phyloP scores from a whole-genome alignment of 2,113 vertebrate genomes.

The Anolis sagrei region DNA sequence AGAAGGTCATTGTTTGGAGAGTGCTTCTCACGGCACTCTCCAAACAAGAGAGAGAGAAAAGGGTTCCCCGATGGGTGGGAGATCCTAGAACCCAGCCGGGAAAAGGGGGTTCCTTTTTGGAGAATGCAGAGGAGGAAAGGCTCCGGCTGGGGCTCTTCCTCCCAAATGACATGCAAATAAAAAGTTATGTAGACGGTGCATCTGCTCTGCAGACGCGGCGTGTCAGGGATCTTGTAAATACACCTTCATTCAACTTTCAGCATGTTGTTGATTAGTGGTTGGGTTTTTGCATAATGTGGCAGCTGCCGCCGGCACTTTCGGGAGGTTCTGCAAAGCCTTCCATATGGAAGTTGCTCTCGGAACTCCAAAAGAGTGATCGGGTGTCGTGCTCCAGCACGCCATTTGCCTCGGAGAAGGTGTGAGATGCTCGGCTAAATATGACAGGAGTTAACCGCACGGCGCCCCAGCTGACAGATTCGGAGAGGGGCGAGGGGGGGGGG shows the following conservation, averaged over 20 bases:
- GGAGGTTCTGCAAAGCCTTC: slow-evolving; percentile 54
- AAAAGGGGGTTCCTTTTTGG: too few relatives aligned
- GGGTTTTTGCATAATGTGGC: slow-evolving; percentile 59
- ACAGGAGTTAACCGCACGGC: slow-evolving; percentile 58
- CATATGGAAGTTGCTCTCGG: slow-evolving; percentile 64
- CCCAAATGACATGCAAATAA: not conserved
- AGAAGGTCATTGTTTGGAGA: too few relatives aligned
- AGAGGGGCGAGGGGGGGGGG: slow-evolving; percentile 41
- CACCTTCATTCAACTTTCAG: slow-evolving; percentile 67
- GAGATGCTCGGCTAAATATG: slow-evolving; percentile 69
- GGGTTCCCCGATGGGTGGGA: not conserved
- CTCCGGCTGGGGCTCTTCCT: not conserved
- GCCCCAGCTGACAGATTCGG: slow-evolving; percentile 67
- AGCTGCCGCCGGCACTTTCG: slow-evolving; percentile 64
- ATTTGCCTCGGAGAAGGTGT: slow-evolving; percentile 69
- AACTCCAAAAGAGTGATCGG: slow-evolving; percentile 65
- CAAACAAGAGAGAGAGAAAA: not conserved
- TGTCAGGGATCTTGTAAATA: slow-evolving; percentile 39
- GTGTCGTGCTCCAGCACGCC: slow-evolving; percentile 57
- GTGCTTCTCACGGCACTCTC: too few relatives aligned
- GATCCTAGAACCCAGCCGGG: too few relatives aligned
- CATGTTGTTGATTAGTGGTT: slow-evolving; percentile 58
- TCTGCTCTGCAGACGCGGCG: slow-evolving; percentile 43
- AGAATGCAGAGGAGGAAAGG: not conserved
- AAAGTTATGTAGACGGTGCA: slow-evolving; percentile 52